These are phyloP conservation scores for Drosophila bunnanda DNA, from an alignment of 2,888 invertebrate species.

Conservation along the genomic window DNA sequence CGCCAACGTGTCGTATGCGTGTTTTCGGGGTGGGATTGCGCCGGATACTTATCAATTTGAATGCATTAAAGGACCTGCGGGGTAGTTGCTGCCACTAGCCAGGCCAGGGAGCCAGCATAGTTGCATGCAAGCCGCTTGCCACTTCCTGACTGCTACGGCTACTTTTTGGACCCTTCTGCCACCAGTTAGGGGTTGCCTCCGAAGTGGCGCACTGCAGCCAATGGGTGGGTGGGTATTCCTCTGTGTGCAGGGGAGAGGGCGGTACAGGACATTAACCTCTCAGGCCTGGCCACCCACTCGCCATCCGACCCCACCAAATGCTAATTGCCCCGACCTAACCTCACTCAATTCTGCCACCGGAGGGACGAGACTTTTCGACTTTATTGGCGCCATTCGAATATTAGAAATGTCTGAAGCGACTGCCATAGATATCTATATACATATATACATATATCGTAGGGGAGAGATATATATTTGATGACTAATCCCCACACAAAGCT, in stretches of 20 bases:
- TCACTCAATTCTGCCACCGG: constrained; percentile 11
- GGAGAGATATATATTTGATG: constrained; percentile 32
- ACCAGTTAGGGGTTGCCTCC: constrained; percentile 11
- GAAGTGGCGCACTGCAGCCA: neutral
- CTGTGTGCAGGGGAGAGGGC: neutral
- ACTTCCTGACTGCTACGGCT: constrained; percentile 55
- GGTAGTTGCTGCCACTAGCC: constrained; percentile 7
- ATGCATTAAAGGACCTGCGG: constrained; percentile 27
- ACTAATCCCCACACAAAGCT: constrained; percentile 41
- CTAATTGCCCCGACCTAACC: constrained; percentile 53
- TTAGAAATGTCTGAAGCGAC: constrained; percentile 36
- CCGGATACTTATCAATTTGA: constrained; percentile 41
- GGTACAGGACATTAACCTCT: constrained; percentile 69
- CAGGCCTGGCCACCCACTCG: constrained; percentile 4
- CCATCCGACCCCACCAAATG: constrained; percentile 3
- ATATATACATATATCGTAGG: neutral
- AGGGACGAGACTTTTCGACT: constrained; percentile 7
- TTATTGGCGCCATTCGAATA: constrained; percentile 44
- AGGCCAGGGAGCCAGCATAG: constrained; percentile 1
- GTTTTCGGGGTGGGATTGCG: constrained; percentile 17
- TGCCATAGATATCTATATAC: constrained; percentile 1
- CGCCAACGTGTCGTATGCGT: constrained; percentile 40
- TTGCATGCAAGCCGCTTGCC: constrained; percentile 59
- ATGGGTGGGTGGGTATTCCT: neutral
- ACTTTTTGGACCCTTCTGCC: constrained; percentile 21